Conservation (phyloP, 1,140 invertebrate species). For the Pseudomyrmex flavicornis region DNA sequence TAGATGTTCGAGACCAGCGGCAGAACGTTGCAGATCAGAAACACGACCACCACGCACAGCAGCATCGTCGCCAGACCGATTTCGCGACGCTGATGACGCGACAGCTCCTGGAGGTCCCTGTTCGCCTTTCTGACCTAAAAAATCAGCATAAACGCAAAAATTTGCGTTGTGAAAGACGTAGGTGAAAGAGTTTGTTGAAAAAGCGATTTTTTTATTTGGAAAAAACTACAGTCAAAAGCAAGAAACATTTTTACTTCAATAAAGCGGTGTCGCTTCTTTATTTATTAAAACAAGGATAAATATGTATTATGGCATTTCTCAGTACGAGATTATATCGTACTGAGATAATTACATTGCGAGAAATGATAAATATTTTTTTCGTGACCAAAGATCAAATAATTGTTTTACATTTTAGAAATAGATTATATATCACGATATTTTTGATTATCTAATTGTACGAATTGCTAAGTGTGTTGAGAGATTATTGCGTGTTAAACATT, state of each 20-base stretch:
- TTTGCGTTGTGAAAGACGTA: neutral
- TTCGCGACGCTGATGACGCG: conserved; percentile 92
- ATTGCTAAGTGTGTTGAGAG: neutral
- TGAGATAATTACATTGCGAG: too few relatives aligned
- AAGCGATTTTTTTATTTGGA: too few relatives aligned
- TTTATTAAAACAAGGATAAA: too few relatives aligned
- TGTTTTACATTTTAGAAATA: too few relatives aligned
- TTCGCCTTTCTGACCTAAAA: conserved; percentile 93
- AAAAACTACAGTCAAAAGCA: too few relatives aligned
- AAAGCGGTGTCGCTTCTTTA: too few relatives aligned
- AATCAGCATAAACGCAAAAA: conserved; percentile 57
- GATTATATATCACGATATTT: too few relatives aligned
- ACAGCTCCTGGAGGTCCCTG: conserved; percentile 92
- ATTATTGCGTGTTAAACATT: neutral
- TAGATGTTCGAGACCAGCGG: conserved; percentile 95
- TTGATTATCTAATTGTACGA: neutral
- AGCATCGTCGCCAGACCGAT: conserved; percentile 97
- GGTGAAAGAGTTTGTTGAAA: neutral
- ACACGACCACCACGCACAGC: conserved; percentile 96
- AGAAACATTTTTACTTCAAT: too few relatives aligned
- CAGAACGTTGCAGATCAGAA: conserved; percentile 97
- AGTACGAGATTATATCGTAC: too few relatives aligned
- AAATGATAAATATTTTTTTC: too few relatives aligned
- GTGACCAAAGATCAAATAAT: too few relatives aligned
- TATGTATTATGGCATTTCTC: too few relatives aligned